A percentile compares a stretch with the other conserved stretches of the same genome.
These are phyloP conservation scores for Eulemur rufifrons DNA, from an alignment of 2,113 vertebrate species.

Conservation along the genomic window DNA sequence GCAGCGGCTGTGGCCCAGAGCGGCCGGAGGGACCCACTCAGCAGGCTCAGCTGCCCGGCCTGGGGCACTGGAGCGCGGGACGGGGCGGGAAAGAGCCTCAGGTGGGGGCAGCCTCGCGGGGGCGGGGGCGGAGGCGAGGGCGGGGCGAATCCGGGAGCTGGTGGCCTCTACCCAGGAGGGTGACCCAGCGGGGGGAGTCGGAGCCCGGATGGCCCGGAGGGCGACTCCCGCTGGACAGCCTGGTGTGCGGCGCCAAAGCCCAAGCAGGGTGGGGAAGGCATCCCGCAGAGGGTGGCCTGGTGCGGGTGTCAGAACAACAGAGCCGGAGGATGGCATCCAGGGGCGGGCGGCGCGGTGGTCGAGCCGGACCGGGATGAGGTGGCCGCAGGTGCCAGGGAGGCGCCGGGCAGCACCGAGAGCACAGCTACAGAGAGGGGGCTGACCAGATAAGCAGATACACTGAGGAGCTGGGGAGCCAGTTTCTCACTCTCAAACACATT, in stretches of 20 bases:
- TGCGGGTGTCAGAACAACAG: neutral
- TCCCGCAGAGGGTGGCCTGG: neutral
- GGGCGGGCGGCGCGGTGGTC: neutral
- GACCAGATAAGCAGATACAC: neutral
- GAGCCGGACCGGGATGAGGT: neutral
- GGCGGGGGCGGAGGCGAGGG: rapidly evolving
- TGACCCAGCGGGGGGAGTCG: neutral
- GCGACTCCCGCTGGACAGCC: neutral
- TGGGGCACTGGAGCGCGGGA: no score
- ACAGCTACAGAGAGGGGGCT: no score
- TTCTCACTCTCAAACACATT: neutral
- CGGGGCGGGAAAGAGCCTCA: neutral
- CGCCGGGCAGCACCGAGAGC: no score
- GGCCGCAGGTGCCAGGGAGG: neutral
- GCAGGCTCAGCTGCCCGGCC: neutral
- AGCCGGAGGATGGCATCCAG: neutral
- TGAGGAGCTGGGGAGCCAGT: neutral
- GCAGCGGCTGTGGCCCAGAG: no score
- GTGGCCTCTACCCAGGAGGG: neutral
- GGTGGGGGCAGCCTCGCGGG: neutral
- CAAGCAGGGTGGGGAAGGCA: neutral
- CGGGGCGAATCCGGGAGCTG: rapidly evolving
- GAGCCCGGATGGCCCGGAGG: neutral
- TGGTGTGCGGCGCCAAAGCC: neutral
- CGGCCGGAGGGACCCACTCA: no score